A percentile compares a stretch with the other conserved stretches of the same genome.
Evolutionary conservation across 30 jellyfish, hydroid and myxozoan species (phyloP).

Genomic region (Hydra vulgaris): DNA sequence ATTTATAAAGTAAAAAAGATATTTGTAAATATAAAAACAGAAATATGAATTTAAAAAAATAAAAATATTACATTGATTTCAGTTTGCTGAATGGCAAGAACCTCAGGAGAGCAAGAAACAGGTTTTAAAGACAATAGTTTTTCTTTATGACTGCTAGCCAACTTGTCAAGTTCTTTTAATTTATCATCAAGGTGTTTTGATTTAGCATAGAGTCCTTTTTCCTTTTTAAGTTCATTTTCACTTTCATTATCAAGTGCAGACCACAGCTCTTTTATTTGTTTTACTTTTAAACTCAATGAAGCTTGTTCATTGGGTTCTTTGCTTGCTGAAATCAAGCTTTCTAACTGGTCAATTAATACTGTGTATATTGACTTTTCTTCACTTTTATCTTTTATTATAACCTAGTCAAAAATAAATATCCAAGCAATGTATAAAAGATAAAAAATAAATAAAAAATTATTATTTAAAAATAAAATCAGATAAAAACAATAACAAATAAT

Average conservation of each 20-base stretch:
- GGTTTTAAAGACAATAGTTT: slow-evolving; percentile 57
- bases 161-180: slow-evolving; percentile 38
- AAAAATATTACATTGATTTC: slow-evolving; percentile 52
- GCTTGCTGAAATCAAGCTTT: slow-evolving; percentile 50
- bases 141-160: slow-evolving; percentile 57
- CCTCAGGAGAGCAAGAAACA: slow-evolving; percentile 54
- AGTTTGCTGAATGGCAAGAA: slow-evolving; percentile 66
- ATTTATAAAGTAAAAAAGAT: not conserved
- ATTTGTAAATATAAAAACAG: not conserved
- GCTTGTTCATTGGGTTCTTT: slow-evolving; percentile 53
- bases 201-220: slow-evolving; percentile 29
- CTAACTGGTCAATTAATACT: slow-evolving; percentile 37
- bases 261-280: slow-evolving; percentile 59
- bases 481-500: not conserved
- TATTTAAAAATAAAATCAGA: not conserved
- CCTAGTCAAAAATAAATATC: slow-evolving; percentile 1
- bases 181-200: slow-evolving; percentile 47
- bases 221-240: slow-evolving; percentile 58
- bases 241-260: slow-evolving; percentile 37
- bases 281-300: slow-evolving; percentile 46
- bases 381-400: slow-evolving; percentile 58
- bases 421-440: not conserved
- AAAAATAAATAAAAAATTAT: not conserved
- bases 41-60: not conserved
- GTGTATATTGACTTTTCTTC: slow-evolving; percentile 61